These are phyloP conservation scores for Anguilla anguilla DNA, from an alignment of 2,797 vertebrate genomes.

Conservation along the genomic window DNA sequence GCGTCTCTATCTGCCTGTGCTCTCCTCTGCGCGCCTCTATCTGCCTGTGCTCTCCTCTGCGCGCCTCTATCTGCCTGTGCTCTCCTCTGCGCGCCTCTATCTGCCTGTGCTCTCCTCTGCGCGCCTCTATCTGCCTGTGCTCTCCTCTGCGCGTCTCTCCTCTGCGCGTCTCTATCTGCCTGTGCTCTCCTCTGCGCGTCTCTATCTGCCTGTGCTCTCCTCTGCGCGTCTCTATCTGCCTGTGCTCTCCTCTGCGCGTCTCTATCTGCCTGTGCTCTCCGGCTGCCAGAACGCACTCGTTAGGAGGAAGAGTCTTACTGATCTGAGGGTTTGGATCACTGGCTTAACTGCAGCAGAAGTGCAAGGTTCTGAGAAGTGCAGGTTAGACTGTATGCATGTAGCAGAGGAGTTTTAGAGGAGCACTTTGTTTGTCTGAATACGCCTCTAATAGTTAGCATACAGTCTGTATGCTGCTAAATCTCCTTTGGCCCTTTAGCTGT, in stretches of 20 bases:
- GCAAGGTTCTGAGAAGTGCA: neutral
- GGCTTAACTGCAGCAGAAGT: neutral
- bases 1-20: too few relatives aligned
- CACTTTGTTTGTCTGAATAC: neutral
- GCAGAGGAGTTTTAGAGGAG: neutral
- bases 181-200: too few relatives aligned
- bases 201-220: too few relatives aligned
- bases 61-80: too few relatives aligned
- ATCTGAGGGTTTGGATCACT: neutral
- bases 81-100: too few relatives aligned
- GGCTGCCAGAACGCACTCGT: neutral
- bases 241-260: too few relatives aligned
- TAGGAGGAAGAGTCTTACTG: neutral
- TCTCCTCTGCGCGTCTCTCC: too few relatives aligned
- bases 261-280: too few relatives aligned
- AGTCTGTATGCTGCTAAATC: neutral
- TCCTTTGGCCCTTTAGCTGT: constrained; percentile 11
- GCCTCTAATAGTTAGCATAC: neutral
- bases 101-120: too few relatives aligned
- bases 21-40: neutral
- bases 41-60: neutral
- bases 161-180: too few relatives aligned
- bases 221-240: too few relatives aligned
- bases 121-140: too few relatives aligned
- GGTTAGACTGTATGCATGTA: neutral